Percentiles rank a stretch among this genome's conserved stretches.
Evolutionary conservation across 2,113 vertebrate species (phyloP).

Genomic region (Pao palembangensis): DNA sequence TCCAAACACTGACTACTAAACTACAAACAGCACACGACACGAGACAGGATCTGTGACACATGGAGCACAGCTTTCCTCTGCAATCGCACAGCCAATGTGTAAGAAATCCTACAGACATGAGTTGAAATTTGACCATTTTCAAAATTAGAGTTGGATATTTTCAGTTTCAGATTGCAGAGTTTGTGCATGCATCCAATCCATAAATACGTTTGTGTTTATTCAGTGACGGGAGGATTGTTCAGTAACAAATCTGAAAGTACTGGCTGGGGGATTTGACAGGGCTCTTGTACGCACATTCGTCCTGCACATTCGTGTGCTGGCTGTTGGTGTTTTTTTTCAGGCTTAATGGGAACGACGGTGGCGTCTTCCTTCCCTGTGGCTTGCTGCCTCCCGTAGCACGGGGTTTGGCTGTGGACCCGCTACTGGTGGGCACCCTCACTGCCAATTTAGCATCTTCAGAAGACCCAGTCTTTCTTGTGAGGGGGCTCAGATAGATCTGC

Average conservation of each 20-base stretch:
- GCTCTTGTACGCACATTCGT: constrained; percentile 76
- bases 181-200: too few species aligned
- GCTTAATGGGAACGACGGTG: constrained; percentile 69
- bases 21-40: constrained; percentile 33
- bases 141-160: too few species aligned
- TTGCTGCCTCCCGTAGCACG: constrained; percentile 19
- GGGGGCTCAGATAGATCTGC: constrained; percentile 81
- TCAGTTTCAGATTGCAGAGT: too few species aligned
- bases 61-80: too few species aligned
- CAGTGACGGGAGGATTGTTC: neutral
- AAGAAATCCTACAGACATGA: neutral
- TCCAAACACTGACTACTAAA: constrained; percentile 13
- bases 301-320: constrained; percentile 59
- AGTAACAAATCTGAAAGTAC: constrained; percentile 83
- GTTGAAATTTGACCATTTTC: too few species aligned
- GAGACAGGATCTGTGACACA: constrained; percentile 4
- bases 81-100: too few species aligned
- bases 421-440: constrained; percentile 51
- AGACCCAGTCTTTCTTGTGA: constrained; percentile 76
- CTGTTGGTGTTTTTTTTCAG: constrained; percentile 72
- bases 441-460: constrained; percentile 61
- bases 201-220: neutral
- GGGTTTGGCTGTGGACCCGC: constrained; percentile 19
- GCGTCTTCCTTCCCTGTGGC: constrained; percentile 20
- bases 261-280: constrained; percentile 78